These are phyloP conservation scores for Calyptommatus sinebrachiatus DNA, from an alignment of 2,113 vertebrate genomes.

Conservation along the genomic window DNA sequence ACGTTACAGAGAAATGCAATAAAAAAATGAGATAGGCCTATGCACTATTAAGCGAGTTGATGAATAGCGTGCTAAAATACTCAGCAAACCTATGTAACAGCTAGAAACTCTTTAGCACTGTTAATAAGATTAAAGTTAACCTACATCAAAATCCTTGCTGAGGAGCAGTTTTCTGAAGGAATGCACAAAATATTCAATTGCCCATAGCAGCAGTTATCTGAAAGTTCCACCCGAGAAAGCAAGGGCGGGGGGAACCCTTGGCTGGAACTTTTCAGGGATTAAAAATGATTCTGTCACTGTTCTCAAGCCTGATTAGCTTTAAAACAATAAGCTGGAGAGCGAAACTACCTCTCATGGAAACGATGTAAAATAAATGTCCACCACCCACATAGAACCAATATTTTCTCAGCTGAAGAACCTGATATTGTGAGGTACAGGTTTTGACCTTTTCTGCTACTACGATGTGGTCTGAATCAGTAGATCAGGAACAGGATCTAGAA, in stretches of 20 bases:
- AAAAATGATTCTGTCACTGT: neutral
- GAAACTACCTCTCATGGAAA: neutral
- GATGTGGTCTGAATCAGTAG: too few relatives aligned
- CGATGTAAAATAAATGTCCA: neutral
- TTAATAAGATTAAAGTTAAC: constrained; percentile 61
- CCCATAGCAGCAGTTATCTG: constrained; percentile 37
- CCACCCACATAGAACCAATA: neutral
- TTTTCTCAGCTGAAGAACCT: neutral
- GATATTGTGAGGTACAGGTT: neutral
- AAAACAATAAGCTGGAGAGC: neutral
- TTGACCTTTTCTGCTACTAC: too few relatives aligned
- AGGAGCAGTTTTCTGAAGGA: constrained; percentile 51
- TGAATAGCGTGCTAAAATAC: constrained; percentile 53
- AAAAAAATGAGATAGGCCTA: constrained; percentile 48
- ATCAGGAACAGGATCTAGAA: too few relatives aligned
- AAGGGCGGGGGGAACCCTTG: neutral
- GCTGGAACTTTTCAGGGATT: constrained; percentile 4
- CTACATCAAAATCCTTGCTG: constrained; percentile 52
- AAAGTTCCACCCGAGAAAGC: constrained; percentile 41
- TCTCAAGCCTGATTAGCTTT: constrained; percentile 12
- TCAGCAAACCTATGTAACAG: constrained; percentile 35
- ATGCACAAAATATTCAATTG: constrained; percentile 51
- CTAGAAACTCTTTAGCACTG: neutral
- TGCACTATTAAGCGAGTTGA: constrained; percentile 55
- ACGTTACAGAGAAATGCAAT: constrained; percentile 19